Evolutionary conservation across 2,888 invertebrate species (phyloP).

Genomic region (Phorcus lineatus): DNA sequence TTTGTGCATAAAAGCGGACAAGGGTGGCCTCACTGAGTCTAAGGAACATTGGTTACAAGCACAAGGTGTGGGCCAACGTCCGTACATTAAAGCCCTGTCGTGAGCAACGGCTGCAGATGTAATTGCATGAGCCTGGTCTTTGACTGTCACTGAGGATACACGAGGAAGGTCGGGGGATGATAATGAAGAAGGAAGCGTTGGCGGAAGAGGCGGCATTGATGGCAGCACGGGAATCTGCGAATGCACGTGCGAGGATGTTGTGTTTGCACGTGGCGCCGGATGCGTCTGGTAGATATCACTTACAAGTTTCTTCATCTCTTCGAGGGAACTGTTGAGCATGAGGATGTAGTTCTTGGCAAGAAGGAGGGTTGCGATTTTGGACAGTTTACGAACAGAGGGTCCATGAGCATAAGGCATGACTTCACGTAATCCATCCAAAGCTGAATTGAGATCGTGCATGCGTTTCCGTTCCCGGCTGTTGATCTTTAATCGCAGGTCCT

Average conservation of each 20-base stretch:
- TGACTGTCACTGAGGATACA: slow-evolving; percentile 21
- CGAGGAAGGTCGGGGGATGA: slow-evolving; percentile 18
- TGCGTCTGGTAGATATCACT: slow-evolving; percentile 68
- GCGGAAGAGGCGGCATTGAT: slow-evolving; percentile 31
- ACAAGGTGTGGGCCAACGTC: slow-evolving; percentile 59
- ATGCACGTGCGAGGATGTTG: slow-evolving; percentile 25
- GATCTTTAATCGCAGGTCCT: slow-evolving; percentile 74
- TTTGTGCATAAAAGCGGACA: slow-evolving; percentile 17
- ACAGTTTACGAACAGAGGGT: slow-evolving; percentile 73
- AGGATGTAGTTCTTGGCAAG: slow-evolving; percentile 75
- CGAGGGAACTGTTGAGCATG: slow-evolving; percentile 72
- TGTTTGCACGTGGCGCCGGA: slow-evolving; percentile 32
- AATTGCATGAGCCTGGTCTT: background rate
- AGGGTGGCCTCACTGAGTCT: slow-evolving; percentile 41
- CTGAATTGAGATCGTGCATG: slow-evolving; percentile 78
- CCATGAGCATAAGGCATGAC: slow-evolving; percentile 76
- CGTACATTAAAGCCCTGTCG: slow-evolving; percentile 53
- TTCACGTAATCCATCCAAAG: slow-evolving; percentile 74
- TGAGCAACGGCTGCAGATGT: slow-evolving; percentile 36
- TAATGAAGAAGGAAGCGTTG: slow-evolving; percentile 18
- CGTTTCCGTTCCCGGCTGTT: slow-evolving; percentile 77
- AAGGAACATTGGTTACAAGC: slow-evolving; percentile 58
- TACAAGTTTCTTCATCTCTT: slow-evolving; percentile 75
- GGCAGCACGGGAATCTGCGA: slow-evolving; percentile 32
- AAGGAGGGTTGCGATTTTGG: slow-evolving; percentile 74